Base-by-base conservation (phyloP, 2,888 invertebrate species). In the Drosophila eohydei region DNA sequence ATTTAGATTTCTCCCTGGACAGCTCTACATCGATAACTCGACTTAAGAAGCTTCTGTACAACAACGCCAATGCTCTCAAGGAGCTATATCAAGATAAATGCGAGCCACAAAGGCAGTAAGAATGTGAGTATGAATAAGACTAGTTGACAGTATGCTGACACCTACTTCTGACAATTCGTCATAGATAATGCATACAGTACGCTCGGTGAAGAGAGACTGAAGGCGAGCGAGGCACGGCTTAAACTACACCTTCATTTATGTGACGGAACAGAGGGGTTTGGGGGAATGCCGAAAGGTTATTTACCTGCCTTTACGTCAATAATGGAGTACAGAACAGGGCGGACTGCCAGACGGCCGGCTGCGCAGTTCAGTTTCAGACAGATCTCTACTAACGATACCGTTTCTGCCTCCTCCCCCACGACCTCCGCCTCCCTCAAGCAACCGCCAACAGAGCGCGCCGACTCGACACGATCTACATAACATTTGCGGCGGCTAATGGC, bases 371-470 rank as follows among this genome's bases (percentile, higher is more conserved):
- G 48, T 41, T 59, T 81, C 68, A 65, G 66, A 55, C 64, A 84
- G 89, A 89, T 84, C 82, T 76, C 58, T 66, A 84, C 89, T 74
- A 88, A 81, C 85, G 84, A 88, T 84, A 89, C 88, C 85, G 89
- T 79, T 71, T 67, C 66, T 64, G 44, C 61, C 62, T 59, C 54
- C 63, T 16, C 55, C 14, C 58, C 21, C 56, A 57, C 32, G 28
- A 36, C 4, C 41, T 12, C 59, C 59, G 52, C 58, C 63, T 14
- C 40, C 51, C 5, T 14, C 41, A 16, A 38, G 3, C 43, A n/a
- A 8, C 34, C 28, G 34, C 28, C 43, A 59, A 41, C 40, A 57
- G 57, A 63, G 61, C 59, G 40, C 38, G 40, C 54, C 40, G 36
- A 60, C 60, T 71, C 81, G 88, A 83, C 84, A 74, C 84, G 89